A percentile compares a stretch with the other conserved stretches of the same genome.
phyloP scores from a whole-genome alignment of 2,888 invertebrate genomes.

The Agrilus mali region DNA sequence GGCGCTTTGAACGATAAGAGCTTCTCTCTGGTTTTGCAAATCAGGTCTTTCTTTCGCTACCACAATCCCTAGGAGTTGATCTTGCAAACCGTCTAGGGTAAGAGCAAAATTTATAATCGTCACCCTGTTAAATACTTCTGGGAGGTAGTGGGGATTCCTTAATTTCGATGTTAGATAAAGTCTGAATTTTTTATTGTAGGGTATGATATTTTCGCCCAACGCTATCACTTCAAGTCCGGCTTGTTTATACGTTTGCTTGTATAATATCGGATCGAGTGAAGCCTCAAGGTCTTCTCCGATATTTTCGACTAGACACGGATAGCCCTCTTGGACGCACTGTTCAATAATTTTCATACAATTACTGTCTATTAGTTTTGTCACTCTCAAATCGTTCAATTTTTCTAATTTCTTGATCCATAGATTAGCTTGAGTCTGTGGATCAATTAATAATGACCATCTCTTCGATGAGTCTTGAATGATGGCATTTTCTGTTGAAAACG shows the following conservation, averaged over 20 bases:
- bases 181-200: constrained; percentile 62
- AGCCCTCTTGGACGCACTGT: constrained; percentile 61
- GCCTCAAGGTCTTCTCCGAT: constrained; percentile 67
- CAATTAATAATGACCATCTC: constrained; percentile 68
- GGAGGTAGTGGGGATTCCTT: constrained; percentile 74
- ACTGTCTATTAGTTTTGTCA: constrained; percentile 61
- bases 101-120: constrained; percentile 74
- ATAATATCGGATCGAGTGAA: constrained; percentile 62
- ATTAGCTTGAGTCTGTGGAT: constrained; percentile 77
- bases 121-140: constrained; percentile 73
- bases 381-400: constrained; percentile 53
- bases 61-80: constrained; percentile 72
- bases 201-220: constrained; percentile 65
- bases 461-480: constrained; percentile 70
- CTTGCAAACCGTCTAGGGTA: constrained; percentile 70
- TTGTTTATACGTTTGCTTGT: constrained; percentile 62
- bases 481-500: constrained; percentile 74
- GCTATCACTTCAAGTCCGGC: constrained; percentile 62
- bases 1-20: constrained; percentile 65
- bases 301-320: constrained; percentile 66
- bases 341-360: constrained; percentile 67
- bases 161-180: constrained; percentile 74
- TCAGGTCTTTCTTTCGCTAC: constrained; percentile 78
- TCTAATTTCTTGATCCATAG: constrained; percentile 80
- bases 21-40: constrained; percentile 67